These are phyloP conservation scores for Leptestheria dahalacensis DNA, from an alignment of 1,140 invertebrate species.

Conservation along the genomic window DNA sequence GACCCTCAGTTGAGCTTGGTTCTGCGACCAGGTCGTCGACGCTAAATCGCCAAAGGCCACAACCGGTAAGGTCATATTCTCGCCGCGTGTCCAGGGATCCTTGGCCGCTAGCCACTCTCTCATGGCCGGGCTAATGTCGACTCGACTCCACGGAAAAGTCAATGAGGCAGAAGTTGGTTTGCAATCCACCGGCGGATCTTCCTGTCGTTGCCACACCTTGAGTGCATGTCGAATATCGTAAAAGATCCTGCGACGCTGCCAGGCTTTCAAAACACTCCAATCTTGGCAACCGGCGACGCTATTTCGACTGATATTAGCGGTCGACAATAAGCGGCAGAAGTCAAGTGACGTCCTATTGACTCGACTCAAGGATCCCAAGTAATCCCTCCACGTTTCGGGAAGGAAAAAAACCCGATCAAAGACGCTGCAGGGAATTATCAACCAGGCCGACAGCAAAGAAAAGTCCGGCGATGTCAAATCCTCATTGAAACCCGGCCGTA, in stretches of 20 bases:
- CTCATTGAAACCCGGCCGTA: no score
- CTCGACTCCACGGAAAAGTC: no score
- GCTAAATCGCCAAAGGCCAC: background rate
- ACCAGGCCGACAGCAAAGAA: no score
- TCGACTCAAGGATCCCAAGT: background rate
- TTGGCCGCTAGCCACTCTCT: background rate
- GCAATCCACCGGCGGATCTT: background rate
- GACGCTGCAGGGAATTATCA: background rate
- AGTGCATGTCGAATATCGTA: background rate
- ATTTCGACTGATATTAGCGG: slow-evolving; percentile 4
- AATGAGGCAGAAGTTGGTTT: background rate
- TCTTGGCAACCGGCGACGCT: slow-evolving; percentile 2
- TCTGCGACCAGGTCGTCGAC: background rate
- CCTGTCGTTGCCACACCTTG: background rate
- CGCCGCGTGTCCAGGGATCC: background rate
- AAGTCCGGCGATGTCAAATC: no score
- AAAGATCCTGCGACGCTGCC: slow-evolving; percentile 7
- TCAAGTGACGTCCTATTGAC: background rate
- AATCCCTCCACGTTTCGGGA: background rate
- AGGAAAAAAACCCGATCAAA: background rate
- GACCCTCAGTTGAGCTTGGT: background rate
- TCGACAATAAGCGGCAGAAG: background rate
- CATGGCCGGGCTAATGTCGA: background rate
- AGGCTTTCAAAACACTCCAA: background rate
- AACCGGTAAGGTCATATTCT: background rate